phyloP scores from a whole-genome alignment of 2,113 vertebrate species.

The Ochotona princeps region DNA sequence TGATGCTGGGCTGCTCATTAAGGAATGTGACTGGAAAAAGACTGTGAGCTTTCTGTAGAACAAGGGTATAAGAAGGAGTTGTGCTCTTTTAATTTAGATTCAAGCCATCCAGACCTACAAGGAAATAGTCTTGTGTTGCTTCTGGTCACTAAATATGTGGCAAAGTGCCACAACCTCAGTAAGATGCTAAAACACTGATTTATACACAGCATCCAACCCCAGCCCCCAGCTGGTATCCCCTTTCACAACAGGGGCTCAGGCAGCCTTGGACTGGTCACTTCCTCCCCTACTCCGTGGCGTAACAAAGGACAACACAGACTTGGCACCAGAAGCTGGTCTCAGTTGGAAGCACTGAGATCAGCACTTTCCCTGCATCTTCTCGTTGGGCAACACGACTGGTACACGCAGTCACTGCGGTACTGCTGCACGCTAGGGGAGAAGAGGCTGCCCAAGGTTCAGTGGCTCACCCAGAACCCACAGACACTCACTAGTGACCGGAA shows the following conservation, averaged over 20 bases:
- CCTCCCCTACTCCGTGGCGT: background rate
- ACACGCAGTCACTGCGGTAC: background rate
- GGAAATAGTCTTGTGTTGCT: background rate
- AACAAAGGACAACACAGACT: background rate
- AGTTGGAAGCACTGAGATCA: background rate
- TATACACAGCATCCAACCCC: background rate
- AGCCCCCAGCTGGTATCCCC: background rate
- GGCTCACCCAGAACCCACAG: background rate
- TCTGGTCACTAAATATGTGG: background rate
- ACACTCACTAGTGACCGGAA: no score
- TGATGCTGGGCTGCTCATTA: accelerated
- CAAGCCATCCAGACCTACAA: background rate
- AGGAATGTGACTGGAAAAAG: background rate
- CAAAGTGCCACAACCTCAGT: background rate
- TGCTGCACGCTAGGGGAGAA: no score
- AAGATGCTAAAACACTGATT: background rate
- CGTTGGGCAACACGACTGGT: background rate
- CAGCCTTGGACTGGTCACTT: background rate
- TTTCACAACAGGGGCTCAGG: background rate
- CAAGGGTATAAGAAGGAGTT: no score
- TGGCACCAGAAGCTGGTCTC: no score
- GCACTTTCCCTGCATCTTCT: background rate
- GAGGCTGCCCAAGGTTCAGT: background rate
- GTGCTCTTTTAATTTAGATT: background rate
- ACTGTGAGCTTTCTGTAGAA: background rate